Base-by-base conservation (phyloP, 2,113 vertebrate genomes). In the Xiphophorus maculatus region DNA sequence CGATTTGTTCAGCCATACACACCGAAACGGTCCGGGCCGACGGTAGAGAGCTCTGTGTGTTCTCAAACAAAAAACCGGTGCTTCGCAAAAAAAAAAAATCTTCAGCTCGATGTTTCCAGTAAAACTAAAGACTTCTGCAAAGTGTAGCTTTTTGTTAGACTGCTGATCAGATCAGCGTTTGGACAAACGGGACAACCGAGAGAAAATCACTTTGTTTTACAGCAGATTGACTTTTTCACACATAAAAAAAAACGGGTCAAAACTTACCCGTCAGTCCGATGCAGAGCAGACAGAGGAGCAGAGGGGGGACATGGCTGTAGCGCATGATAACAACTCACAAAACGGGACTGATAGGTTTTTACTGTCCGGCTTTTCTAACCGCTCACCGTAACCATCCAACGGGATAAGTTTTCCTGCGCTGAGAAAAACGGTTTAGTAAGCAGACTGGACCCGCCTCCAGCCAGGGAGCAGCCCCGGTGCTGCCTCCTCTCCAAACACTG, bases 211-310 rank as follows among this genome's bases (percentile, higher is more conserved):
- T 44, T 25, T n/a, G 22, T 22, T 54, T 54, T 25, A 54, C 9
- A 54, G 15, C 48, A 54, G 17, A 54, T 25, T 54, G 17, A 54
- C 48, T 58, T 58, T 58, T 58, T 58, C 8, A 37, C 5, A 3
- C 51, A 3, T 25, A 22, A 10, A n/a, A 11, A n/a, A 11, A 37
- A 2, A 37, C 10, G 0, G 81, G 69, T 79, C 32, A 63, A 1
- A 76, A 87, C 92, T 94, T 74, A 94, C 94, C 93, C 84, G 90
- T 60, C 44, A 88, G 40, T 81, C 80, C 90, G 77, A 81, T 7
- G 66, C 92, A 92, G 80, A 97, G 88, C 35, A 96, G 89, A 83
- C 91, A 80, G 69, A 94, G 84, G 65, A 94, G 87, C 63, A 94
- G 74, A 44, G 15, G 79, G 44, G 42, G 4, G 70, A 79, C 83